Base-by-base conservation (phyloP, 2,797 vertebrate species). In the Diglossa cyanea region DNA sequence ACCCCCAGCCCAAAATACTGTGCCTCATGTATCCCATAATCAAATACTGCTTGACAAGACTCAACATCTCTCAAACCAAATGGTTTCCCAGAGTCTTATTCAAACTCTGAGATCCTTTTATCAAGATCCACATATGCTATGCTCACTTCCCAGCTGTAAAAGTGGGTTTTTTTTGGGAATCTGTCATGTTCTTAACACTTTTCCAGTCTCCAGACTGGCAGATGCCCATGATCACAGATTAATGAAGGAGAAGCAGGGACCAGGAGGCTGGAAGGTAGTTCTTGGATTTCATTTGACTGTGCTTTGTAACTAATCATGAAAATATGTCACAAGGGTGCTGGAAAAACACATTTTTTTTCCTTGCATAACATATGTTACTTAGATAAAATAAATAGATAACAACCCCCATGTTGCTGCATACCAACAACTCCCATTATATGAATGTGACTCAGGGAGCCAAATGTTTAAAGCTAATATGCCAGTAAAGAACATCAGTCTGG, bases 341-440 rank as follows among this genome's bases (percentile, higher is more conserved):
- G 40, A 33, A 67, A 92, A 91, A 89, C 1, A 10, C 23, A 37
- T 67, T 85, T 62, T 35, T 35, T 35, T 55, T 82, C 50, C 57
- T 66, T 44, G n/a, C 35, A 47, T 25, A 78, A 62, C 76, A 58
- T 58, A 77, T 45, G 66, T 57, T 86, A 65, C 89, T 75, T 61
- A 70, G 78, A 88, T 61, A 83, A 94, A 90, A 94, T 39, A 86
- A 90, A 95, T 23, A 94, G 70, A 16, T 62, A 74, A 63, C 53
- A 76, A 28, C 35, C 50, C 39, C 26, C 1, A 0, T 24, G 58
- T 23, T 55, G 40, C 25, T 45, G 31, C 79, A 79, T 24, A 78
- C 62, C 40, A 72, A 61, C 18, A 55, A 44, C 1, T 6, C 2
- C 3, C 47, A 54, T 72, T 25, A 51, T 44, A 72, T 0, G 3